Evolutionary conservation across 2,888 invertebrate genomes (phyloP), one percentile per base, ranked within the genome.

Genomic region (Callosobruchus maculatus): DNA sequence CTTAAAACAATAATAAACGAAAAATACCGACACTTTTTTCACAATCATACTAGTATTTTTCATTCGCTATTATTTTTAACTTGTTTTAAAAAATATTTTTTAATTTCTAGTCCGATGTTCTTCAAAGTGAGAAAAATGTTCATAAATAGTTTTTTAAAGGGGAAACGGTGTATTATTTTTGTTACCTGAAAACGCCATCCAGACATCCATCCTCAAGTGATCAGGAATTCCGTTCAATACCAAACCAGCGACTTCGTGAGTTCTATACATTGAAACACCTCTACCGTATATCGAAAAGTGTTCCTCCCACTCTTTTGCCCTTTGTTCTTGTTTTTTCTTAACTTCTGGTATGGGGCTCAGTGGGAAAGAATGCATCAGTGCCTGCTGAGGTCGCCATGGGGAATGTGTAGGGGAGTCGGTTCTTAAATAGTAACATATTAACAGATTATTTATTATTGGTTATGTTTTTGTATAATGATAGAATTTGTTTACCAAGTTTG

Each of bases 191-290:
- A 97, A 98, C 0, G 97, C 92, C 87, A 98, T 92, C 99, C 99
- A 99, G 66, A 99, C 91, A 87, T 98, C 97, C 78, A 97, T 95
- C 2, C 98, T 90, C 49, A 97, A 89, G 30, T 91, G 90, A 84
- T 97, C 97, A 0, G 98, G 98, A 77, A 98, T 92, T 0, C 99
- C 99, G 84, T 94, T 93, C 74, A 98, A 91, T 22, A 99, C 94
- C 9, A 99, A 89, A 83, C 96, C 94, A 70, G 95, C 95, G 18
- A 97, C 94, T 79, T 95, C 96, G 4, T 94, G 93, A 0, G 98
- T 98, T 78, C 97, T 92, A 86, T 97, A 99, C 94, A 98, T 97
- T 73, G 95, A 94, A 74, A 97, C 92, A 0, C 98, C 98, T 26
- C 96, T 90, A 0, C 98, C 98, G 81, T 94, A 97, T 82, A 96